Conservation (phyloP, 37 sponge, comb jelly and placozoan species). For the Beroe ovata region DNA sequence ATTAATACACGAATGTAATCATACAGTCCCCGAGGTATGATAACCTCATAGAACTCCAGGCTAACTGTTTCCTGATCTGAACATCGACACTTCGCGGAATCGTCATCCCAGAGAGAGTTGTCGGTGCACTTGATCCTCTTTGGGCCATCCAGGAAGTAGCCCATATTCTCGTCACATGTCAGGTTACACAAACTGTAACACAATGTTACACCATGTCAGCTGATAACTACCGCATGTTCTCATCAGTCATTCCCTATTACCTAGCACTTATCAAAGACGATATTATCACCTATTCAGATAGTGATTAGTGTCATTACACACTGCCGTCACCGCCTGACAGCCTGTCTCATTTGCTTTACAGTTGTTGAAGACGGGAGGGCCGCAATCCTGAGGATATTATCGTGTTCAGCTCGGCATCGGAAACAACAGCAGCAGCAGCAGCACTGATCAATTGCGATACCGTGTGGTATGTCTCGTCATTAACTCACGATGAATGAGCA, state of each 20-base stretch:
- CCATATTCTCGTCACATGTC: conserved; percentile 3
- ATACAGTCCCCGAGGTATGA: too few species aligned
- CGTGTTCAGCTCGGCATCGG: not conserved
- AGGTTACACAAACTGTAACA: conserved; percentile 3
- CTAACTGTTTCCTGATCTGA: conserved; percentile 9
- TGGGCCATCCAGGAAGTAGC: conserved; percentile 10
- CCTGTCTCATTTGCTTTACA: not conserved
- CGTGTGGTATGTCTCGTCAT: too few species aligned
- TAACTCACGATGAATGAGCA: conserved; percentile 58
- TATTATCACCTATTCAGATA: conserved; percentile 39
- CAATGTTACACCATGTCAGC: too few species aligned
- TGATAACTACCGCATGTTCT: too few species aligned
- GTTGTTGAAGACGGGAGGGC: conserved; percentile 3
- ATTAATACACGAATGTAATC: too few species aligned
- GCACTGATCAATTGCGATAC: too few species aligned
- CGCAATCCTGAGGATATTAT: conserved; percentile 14
- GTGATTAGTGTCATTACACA: not conserved
- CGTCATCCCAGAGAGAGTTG: not conserved
- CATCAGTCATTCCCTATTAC: too few species aligned
- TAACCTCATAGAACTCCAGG: not conserved
- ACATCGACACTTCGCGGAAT: not conserved
- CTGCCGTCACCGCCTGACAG: not conserved
- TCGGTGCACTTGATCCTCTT: not conserved
- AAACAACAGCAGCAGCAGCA: not conserved
- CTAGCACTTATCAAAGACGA: too few species aligned